Conservation (phyloP, 2,888 invertebrate genomes). For the Perithous albicinctus region DNA sequence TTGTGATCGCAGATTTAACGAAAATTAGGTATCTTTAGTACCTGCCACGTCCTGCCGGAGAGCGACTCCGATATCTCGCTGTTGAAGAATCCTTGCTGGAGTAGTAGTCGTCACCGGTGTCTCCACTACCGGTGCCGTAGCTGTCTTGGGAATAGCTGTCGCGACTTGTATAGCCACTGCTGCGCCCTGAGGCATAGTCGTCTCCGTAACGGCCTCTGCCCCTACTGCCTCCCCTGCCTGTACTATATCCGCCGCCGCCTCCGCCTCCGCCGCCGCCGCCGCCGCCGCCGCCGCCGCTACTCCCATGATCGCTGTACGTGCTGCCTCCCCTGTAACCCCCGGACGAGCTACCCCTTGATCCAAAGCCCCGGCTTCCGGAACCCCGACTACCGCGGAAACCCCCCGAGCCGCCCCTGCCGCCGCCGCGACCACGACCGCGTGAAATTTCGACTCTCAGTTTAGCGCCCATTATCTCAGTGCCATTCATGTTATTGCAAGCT, state of each 20-base stretch:
- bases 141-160: constrained; percentile 81
- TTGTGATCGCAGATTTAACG: constrained; percentile 69
- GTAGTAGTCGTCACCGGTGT: constrained; percentile 80
- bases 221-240: constrained; percentile 80
- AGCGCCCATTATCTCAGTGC: constrained; percentile 94
- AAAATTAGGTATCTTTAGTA: constrained; percentile 81
- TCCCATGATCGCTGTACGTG: constrained; percentile 85
- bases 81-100: constrained; percentile 84
- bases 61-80: constrained; percentile 86
- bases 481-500: constrained; percentile 95
- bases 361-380: constrained; percentile 85
- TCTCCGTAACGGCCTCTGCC: constrained; percentile 82
- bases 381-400: constrained; percentile 87
- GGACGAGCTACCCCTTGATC: constrained; percentile 82
- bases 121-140: constrained; percentile 80
- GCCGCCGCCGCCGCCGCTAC: constrained; percentile 86
- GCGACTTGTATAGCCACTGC: constrained; percentile 82
- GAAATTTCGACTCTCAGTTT: constrained; percentile 95
- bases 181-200: constrained; percentile 78
- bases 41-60: constrained; percentile 86
- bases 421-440: constrained; percentile 91
- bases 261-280: constrained; percentile 86
- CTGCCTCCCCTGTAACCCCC: constrained; percentile 85
- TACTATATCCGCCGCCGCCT: constrained; percentile 86
- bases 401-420: constrained; percentile 88